Conservation (phyloP, 2,888 invertebrate species). For the Orthosia gracilis region DNA sequence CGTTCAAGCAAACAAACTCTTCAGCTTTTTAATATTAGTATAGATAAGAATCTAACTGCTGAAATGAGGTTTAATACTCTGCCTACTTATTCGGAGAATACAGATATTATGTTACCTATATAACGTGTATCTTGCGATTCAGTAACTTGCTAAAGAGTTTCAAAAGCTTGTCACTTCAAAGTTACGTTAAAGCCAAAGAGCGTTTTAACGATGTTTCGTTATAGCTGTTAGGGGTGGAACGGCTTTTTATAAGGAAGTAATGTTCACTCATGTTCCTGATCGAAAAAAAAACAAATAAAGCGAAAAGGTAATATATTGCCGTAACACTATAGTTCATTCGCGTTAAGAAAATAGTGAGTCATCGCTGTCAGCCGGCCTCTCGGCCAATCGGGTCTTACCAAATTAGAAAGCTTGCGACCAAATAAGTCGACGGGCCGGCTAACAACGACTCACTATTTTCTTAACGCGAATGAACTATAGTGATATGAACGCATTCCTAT, state of each 20-base stretch:
- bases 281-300: not conserved
- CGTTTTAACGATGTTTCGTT: conserved; percentile 12
- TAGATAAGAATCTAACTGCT: too few species aligned
- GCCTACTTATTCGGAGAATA: not conserved
- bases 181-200: not conserved
- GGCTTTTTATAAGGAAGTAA: not conserved
- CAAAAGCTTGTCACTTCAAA: conserved; percentile 12
- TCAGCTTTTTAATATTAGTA: too few species aligned
- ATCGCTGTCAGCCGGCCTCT: too few species aligned
- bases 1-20: too few species aligned
- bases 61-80: not conserved
- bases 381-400: too few species aligned
- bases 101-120: not conserved
- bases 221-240: conserved; percentile 1
- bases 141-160: conserved; percentile 21
- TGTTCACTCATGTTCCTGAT: not conserved
- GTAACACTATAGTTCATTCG: not conserved
- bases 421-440: too few species aligned
- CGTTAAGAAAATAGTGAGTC: too few species aligned
- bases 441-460: too few species aligned
- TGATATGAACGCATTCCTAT: not conserved
- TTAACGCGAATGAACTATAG: too few species aligned
- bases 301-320: not conserved
- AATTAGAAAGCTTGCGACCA: too few species aligned
- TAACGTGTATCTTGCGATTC: not conserved